Evolutionary conservation across 2,888 invertebrate species (phyloP), one percentile per base, ranked within the genome.

Genomic region (Lepidochrysops patricia): DNA sequence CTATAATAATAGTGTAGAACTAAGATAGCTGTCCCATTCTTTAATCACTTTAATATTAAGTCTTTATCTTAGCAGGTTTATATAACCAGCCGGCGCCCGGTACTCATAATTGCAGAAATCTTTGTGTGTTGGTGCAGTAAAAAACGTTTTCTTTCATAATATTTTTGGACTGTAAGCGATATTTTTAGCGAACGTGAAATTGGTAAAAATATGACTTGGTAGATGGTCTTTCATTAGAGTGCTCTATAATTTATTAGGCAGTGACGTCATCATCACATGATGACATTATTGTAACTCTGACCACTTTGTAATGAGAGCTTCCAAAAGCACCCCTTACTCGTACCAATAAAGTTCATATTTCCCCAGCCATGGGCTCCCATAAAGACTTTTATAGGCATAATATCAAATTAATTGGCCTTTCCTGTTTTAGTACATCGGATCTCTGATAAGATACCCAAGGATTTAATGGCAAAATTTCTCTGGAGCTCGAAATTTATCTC

Each of bases 381-480:
- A 54, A 32, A 54, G 32, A 13, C 29, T 54, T 50, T 54, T 54
- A 54, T 54, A 19, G 54, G 54, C 32, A 54, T 54, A 19, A 54
- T 29, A 54, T 54, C n/a, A 54, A 32, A 54, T 54, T 54, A 54
- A 54, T 54, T 54, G 54, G 29, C 19, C 9, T 32, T 12, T 32
- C 32, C 32, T 54, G 27, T 54, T 54, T 54, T 54, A 54, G 54
- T 54, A 54, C 54, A 54, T 54, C 19, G 54, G 29, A 54, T 29
- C 29, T 54, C 60, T 32, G 57, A 58, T 34, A 61, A 61, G 15
- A 50, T 60, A 19, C 56, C 48, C 64, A 64, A 68, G 57, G 71
- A 74, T 70, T 70, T 79, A 70, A 71, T 82, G 66, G 70, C 72
- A 58, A 72, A 71, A 69, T 67, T 77, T 64, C 74, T 67, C 19